phyloP scores from a whole-genome alignment of 2,113 vertebrate species.

The Bujurquina vittata region DNA sequence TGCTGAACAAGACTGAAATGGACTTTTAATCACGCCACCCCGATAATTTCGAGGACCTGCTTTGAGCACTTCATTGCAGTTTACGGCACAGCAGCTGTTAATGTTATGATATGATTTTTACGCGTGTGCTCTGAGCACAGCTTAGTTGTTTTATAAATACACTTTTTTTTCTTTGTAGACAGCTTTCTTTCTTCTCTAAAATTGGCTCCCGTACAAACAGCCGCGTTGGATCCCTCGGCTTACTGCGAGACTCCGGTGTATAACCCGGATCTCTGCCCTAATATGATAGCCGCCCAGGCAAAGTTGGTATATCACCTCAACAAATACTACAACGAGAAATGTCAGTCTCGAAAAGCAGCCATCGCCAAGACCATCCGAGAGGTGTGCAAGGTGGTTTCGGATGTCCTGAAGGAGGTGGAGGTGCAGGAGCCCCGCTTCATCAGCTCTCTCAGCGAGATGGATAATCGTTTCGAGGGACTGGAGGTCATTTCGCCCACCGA shows the following conservation, averaged over 20 bases:
- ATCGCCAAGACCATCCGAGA: slow-evolving; percentile 99
- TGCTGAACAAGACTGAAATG: slow-evolving; percentile 79
- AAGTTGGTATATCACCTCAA: slow-evolving; percentile 99
- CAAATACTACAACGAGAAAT: slow-evolving; percentile 99
- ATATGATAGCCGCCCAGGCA: slow-evolving; percentile 99
- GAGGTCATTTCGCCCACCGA: slow-evolving; percentile 97
- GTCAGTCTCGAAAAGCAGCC: slow-evolving; percentile 96
- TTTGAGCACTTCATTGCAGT: slow-evolving; percentile 61
- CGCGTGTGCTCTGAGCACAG: slow-evolving; percentile 76
- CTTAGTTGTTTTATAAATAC: slow-evolving; percentile 51
- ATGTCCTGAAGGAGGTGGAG: slow-evolving; percentile 98
- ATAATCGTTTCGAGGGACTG: slow-evolving; percentile 97
- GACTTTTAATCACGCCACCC: slow-evolving; percentile 72
- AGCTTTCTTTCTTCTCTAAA: slow-evolving; percentile 87
- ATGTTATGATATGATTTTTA: slow-evolving; percentile 57
- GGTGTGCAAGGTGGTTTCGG: slow-evolving; percentile 98
- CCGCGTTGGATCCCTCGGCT: slow-evolving; percentile 99
- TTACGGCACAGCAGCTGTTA: slow-evolving; percentile 54
- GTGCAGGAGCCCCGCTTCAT: slow-evolving; percentile 99
- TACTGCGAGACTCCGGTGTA: slow-evolving; percentile 99
- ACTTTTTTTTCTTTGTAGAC: slow-evolving; percentile 73
- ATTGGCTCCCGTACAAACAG: slow-evolving; percentile 98
- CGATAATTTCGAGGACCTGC: slow-evolving; percentile 55
- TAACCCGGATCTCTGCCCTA: slow-evolving; percentile 99
- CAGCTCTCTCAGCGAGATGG: slow-evolving; percentile 98